Base-by-base conservation (phyloP, 2,797 vertebrate species). In the Dallia pectoralis region DNA sequence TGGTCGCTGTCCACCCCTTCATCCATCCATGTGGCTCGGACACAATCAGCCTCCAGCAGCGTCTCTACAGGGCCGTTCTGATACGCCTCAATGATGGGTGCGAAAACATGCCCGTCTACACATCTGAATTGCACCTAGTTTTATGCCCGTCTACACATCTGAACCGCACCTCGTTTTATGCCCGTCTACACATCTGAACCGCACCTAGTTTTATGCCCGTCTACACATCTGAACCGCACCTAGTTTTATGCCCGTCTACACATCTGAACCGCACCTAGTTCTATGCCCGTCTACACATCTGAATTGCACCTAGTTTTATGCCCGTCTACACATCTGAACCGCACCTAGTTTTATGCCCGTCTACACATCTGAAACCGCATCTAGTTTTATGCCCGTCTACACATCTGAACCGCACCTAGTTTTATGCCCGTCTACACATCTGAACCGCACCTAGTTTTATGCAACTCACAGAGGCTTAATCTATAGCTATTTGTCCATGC, bases 41-140 rank as follows among this genome's bases (percentile, higher is more conserved):
- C 81, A 93, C 95, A 76, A 95, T 91, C 91, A 95, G 92, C 76
- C 90, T 91, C 22, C 95, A 96, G 67, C 93, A 96, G 84, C 95
- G 95, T 89, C 95, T 99, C 78, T 98, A 97, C 91, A 91, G 97
- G 78, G 96, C 96, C 79, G 95, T 99, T 70, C 92, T 99, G 89
- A 94, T 96, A 89, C 96, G 93, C 85, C 92, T 95, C 91, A 95
- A 86, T 1, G 96, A 96, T 78, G 96, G 96, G 97, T 99, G 93
- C 74, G 65, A 77, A 79, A 77, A 82, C 18, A 70, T 72, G 69
- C 73, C 84, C 84, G 22, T 30, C 12, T 30, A 15, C 32, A 18
- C 15, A 25, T 36, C 11, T 7, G 40, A n/a, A 30, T 19, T 44
- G 11, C 36, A 33, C 8, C 44, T 44, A 30, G n/a, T n/a, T n/a